Evolutionary conservation across 2,113 vertebrate species (phyloP).

Genomic region (Crocuta crocuta): DNA sequence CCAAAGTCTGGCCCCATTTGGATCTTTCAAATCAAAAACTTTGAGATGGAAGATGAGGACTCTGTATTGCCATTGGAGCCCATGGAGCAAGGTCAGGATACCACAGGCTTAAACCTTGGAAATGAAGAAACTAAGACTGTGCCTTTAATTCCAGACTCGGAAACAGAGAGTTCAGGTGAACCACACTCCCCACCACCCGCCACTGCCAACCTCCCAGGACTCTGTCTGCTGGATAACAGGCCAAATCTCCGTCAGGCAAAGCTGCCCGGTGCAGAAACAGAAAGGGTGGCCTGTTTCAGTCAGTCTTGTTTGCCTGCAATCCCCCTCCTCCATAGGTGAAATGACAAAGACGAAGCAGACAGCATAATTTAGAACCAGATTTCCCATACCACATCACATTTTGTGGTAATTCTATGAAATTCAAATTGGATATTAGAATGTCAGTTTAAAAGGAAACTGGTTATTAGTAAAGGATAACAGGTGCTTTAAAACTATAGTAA

Average conservation of each 20-base stretch:
- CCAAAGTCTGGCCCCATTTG: not conserved
- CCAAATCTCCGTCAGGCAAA: not conserved
- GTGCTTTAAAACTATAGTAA: conserved; percentile 85
- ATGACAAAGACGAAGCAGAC: conserved; percentile 64
- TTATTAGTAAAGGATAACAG: conserved; percentile 89
- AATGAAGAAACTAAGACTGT: not conserved
- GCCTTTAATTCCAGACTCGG: not conserved
- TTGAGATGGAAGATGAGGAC: not conserved
- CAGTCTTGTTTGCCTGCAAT: conserved; percentile 23
- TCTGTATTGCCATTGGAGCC: not conserved
- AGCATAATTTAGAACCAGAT: conserved; percentile 72
- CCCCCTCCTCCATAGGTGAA: not conserved
- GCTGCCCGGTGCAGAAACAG: not conserved
- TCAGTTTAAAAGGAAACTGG: conserved; percentile 88
- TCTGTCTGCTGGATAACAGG: not conserved
- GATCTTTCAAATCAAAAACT: not conserved
- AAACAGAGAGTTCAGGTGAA: not conserved
- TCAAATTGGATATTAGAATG: conserved; percentile 86
- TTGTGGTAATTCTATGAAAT: conserved; percentile 85
- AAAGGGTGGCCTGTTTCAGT: not conserved
- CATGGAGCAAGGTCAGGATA: not conserved
- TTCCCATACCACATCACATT: conserved; percentile 82
- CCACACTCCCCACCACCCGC: too few species aligned
- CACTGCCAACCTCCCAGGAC: too few species aligned
- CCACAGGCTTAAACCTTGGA: not conserved